These are phyloP conservation scores for Metridium senile DNA, from an alignment of 92 coral and sea anemone genomes.

Conservation along the genomic window DNA sequence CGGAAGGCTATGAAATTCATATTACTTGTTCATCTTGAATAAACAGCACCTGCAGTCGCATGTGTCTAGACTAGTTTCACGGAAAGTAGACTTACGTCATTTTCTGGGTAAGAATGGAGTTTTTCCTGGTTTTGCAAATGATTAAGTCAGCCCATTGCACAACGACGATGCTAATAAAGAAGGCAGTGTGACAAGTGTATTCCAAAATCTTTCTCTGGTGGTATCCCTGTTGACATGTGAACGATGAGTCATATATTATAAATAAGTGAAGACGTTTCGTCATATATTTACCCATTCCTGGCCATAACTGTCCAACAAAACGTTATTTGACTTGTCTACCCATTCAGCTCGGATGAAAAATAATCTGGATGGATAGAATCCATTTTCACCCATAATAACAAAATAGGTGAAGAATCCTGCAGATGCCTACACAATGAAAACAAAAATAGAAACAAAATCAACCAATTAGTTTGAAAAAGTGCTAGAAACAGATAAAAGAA, in stretches of 20 bases:
- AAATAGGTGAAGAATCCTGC: conserved; percentile 97
- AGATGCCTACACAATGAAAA: conserved; percentile 62
- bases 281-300: conserved; percentile 89
- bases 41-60: too few species aligned
- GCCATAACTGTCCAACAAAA: conserved; percentile 75
- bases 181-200: conserved; percentile 92
- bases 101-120: conserved; percentile 86
- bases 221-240: conserved; percentile 57
- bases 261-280: not conserved
- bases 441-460: too few species aligned
- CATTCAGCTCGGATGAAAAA: conserved; percentile 75
- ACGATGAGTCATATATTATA: not conserved
- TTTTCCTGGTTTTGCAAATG: conserved; percentile 95
- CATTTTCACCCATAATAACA: conserved; percentile 95
- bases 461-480: too few species aligned
- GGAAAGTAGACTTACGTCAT: conserved; percentile 78
- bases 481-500: not conserved
- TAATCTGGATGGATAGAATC: conserved; percentile 60
- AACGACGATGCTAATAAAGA: conserved; percentile 93
- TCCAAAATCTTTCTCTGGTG: conserved; percentile 80
- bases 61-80: not conserved
- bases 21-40: too few species aligned
- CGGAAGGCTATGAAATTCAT: too few species aligned
- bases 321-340: conserved; percentile 60
- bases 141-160: conserved; percentile 99